These are phyloP conservation scores for Ganaspis sp. DNA, from an alignment of 1,140 invertebrate genomes.

Conservation along the genomic window DNA sequence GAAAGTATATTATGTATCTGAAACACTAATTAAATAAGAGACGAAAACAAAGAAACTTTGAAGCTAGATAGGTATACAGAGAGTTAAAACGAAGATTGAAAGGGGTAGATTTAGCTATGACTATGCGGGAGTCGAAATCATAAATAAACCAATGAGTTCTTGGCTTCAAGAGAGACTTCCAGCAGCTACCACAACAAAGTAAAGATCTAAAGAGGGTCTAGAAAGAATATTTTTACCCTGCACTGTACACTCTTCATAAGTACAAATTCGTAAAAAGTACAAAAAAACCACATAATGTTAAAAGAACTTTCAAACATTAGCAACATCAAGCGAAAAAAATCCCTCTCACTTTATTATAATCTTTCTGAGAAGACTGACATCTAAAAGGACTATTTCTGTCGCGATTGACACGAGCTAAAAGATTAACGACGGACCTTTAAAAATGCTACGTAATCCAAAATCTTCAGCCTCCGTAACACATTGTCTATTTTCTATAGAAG, in stretches of 20 bases:
- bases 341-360: constrained; percentile 16
- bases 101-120: constrained; percentile 12
- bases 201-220: constrained; percentile 6
- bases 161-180: constrained; percentile 1
- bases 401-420: constrained; percentile 15
- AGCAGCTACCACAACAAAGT: constrained; percentile 22
- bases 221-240: background rate
- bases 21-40: background rate
- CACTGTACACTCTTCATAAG: background rate
- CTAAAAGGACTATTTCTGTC: constrained; percentile 32
- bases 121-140: constrained; percentile 54
- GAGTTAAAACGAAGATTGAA: background rate
- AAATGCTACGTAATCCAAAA: constrained; percentile 9
- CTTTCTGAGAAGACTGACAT: background rate
- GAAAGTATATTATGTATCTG: no score
- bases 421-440: constrained; percentile 3
- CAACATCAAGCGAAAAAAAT: background rate
- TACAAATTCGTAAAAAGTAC: background rate
- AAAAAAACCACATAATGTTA: background rate
- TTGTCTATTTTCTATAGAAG: background rate
- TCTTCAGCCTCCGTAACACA: background rate
- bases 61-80: background rate
- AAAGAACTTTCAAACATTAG: constrained; percentile 5
- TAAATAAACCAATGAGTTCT: constrained; percentile 49
- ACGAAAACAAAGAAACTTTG: background rate